These are phyloP conservation scores for Agonum fuliginosum DNA, from an alignment of 2,888 invertebrate species.

Conservation along the genomic window DNA sequence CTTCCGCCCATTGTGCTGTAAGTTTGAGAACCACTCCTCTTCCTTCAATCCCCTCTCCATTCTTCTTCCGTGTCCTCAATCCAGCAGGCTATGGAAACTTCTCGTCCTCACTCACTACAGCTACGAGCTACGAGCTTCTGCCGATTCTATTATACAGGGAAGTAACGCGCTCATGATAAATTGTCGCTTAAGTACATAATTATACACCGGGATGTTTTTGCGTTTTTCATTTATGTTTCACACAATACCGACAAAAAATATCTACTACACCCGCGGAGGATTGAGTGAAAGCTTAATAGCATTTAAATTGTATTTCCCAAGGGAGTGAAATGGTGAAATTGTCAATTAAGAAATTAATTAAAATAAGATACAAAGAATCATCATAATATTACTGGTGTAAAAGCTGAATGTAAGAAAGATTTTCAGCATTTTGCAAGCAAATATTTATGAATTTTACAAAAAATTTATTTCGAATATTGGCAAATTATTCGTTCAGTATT, in stretches of 20 bases:
- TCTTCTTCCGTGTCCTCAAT: conserved; percentile 16
- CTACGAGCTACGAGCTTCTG: background rate
- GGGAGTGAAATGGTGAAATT: no score
- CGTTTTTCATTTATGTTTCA: conserved; percentile 40
- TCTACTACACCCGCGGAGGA: no score
- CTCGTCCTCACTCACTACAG: background rate
- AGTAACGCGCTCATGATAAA: conserved; percentile 44
- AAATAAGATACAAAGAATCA: no score
- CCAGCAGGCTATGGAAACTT: no score
- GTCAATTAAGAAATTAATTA: no score
- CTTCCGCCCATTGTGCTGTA: no score
- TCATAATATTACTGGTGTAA: no score
- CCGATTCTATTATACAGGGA: conserved; percentile 45
- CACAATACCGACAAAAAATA: background rate
- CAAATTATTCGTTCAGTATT: no score
- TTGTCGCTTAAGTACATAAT: conserved; percentile 49
- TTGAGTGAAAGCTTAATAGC: background rate
- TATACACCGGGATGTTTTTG: conserved; percentile 31
- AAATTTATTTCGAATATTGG: no score
- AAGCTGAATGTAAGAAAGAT: no score
- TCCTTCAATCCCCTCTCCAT: background rate
- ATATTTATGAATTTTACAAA: no score
- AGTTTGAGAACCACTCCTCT: background rate
- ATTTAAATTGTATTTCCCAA: conserved; percentile 10
- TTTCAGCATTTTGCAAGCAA: no score